Evolutionary conservation across 1,140 invertebrate species (phyloP).

Genomic region (Pseudobourletiella spinata): DNA sequence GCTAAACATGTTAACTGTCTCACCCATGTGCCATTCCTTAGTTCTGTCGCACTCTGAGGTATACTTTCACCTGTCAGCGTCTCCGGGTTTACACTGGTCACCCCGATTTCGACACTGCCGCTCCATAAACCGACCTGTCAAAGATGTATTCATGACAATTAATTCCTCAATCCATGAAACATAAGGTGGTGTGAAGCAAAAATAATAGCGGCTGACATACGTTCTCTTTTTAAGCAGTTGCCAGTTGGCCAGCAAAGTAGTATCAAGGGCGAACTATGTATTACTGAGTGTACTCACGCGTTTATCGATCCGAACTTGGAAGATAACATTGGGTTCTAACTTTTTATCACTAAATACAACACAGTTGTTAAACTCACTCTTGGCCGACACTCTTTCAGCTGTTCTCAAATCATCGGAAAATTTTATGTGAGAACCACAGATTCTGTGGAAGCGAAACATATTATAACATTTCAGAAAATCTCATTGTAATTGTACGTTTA

Average conservation of each 20-base stretch:
- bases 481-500: too few species aligned
- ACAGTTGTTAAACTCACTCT: slow-evolving; percentile 65
- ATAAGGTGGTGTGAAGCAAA: too few species aligned
- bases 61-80: slow-evolving; percentile 53
- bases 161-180: too few species aligned
- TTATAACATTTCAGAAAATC: too few species aligned
- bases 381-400: slow-evolving; percentile 43
- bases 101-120: slow-evolving; percentile 84
- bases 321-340: slow-evolving; percentile 69
- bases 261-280: too few species aligned
- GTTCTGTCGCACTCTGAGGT: slow-evolving; percentile 71
- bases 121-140: slow-evolving; percentile 69
- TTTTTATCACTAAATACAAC: slow-evolving; percentile 74
- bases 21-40: slow-evolving; percentile 78
- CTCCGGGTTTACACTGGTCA: slow-evolving; percentile 73
- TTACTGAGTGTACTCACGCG: slow-evolving; percentile 54
- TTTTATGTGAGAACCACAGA: slow-evolving; percentile 42
- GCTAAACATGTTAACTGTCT: too few species aligned
- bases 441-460: slow-evolving; percentile 40
- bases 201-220: too few species aligned
- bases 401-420: slow-evolving; percentile 43
- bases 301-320: slow-evolving; percentile 79
- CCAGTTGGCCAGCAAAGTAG: too few species aligned
- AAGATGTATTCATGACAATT: too few species aligned
- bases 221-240: too few species aligned